Evolutionary conservation across 92 coral and sea anemone genomes (phyloP), one percentile per base, ranked within the genome.

Genomic region (Bergia puertoricense): DNA sequence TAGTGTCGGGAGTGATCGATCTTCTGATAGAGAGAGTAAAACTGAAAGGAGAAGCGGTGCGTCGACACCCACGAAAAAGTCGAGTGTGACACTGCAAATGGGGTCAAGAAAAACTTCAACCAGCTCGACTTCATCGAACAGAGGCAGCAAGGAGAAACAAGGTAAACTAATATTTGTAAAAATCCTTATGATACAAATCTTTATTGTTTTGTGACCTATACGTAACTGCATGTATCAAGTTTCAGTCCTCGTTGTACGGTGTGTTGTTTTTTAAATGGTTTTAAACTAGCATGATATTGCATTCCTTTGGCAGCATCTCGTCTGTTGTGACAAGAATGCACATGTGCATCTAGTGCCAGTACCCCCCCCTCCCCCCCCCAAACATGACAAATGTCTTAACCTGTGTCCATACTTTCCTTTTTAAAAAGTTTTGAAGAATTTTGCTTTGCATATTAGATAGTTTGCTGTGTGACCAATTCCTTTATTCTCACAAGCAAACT

Each of bases 1-100:
- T 20, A 84, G 87, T 51, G 46, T 48, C 15, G 79, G 79, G 46
- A 84, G 77, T 46, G 87, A 84, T 45, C 87, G 46, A 11, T 40
- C 85, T 22, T 57, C 72, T 59, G 74, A 81, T 36, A 59, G 80
- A n/a, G 80, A 76, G 2, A 41, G 46, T 50, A 81, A 56, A 59
- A 62, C 51, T 81, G 85, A 62, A 59, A 41, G 36, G 0, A 84
- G 48, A 71, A 84, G 68, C 36, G 67, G 68, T 69, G 68, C 79
- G 6, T 45, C 77, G 6, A 84, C 87, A 45, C 87, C 87, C 2
- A 84, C 87, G 0, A 84, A 84, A 40, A 84, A 71, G 78, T 84
- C 87, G 14, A 84, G 87, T 46, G 87, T 84, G 43, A 84, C 87
- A 1, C 39, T 84, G 87, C 87, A 71, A 30, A 69, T 84, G 87